Conservation (phyloP, 2,113 vertebrate species). For the Falcunculus frontatus region DNA sequence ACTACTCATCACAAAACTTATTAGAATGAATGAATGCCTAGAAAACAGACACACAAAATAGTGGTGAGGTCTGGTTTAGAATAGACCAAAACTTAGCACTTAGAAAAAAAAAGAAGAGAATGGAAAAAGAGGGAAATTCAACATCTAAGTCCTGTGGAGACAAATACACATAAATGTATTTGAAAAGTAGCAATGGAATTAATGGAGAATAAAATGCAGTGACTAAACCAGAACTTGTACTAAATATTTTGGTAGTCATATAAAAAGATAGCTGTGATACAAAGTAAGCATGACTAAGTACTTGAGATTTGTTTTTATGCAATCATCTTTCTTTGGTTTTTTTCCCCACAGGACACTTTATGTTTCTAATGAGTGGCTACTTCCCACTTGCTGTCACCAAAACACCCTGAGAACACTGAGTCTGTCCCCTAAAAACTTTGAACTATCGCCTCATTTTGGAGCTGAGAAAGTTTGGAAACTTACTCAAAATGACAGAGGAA, state of each 20-base stretch:
- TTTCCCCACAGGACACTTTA: not conserved
- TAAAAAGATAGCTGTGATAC: not conserved
- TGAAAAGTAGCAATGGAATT: not conserved
- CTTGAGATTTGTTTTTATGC: not conserved
- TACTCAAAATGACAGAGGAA: not conserved
- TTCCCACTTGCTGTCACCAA: not conserved
- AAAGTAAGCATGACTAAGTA: not conserved
- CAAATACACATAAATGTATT: not conserved
- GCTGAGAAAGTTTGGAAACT: not conserved
- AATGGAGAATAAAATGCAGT: not conserved
- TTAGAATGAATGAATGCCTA: not conserved
- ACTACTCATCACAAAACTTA: not conserved
- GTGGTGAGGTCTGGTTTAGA: not conserved
- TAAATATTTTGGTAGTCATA: not conserved
- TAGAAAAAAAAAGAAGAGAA: not conserved
- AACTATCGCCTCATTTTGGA: not conserved
- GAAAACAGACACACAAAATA: not conserved
- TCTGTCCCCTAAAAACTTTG: not conserved
- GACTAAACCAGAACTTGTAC: not conserved
- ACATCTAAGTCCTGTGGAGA: not conserved
- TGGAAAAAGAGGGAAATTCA: not conserved
- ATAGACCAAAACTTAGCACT: not conserved
- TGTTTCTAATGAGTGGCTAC: not conserved
- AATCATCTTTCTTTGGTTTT: not conserved
- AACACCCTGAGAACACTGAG: not conserved